Evolutionary conservation across 2,113 vertebrate species (phyloP), one percentile per base, ranked within the genome.

Genomic region (Tetrao urogallus): DNA sequence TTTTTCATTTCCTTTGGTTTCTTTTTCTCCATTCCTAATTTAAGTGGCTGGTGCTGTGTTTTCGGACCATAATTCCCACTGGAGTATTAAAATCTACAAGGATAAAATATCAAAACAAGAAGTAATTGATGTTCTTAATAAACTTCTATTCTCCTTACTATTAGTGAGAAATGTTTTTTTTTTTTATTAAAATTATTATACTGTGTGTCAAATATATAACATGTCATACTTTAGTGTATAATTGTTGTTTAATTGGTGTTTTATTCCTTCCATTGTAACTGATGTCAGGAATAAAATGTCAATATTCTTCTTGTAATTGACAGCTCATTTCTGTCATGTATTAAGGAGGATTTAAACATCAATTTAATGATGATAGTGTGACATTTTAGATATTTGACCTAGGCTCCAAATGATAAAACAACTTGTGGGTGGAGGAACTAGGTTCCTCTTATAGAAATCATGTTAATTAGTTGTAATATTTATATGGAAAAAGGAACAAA

Each of bases 231-330:
- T 93, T 97, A 89, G 91, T 93, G 88, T 95, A 96, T 97, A 97
- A 97, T 97, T 96, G 96, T 96, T 91, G 89, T 97, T 93, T 97
- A 96, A 96, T 97, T 97, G 92, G 94, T 95, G 76, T 96, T 97
- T 97, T 95, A 96, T 97, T 96, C 91, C 82, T 97, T 96, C 89
- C 76, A 82, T 78, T 85, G 89, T 93, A 95, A 97, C 89, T 96
- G 66, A 90, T 92, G 92, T 91, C 82, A 93, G 57, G 95, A 97
- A 96, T 95, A 93, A 97, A 97, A 97, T 95, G 96, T 97, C 97
- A 97, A 97, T 97, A 97, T 96, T 97, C 96, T 78, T 80, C 86
- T 90, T 69, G 21, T 96, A 97, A 98, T 96, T 97, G 97, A 95
- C 94, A 96, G 93, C 82, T 97, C 22, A 9, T 96, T 96, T 94